Evolutionary conservation across 2,113 vertebrate genomes (phyloP), one percentile per base, ranked within the genome.

Genomic region (Mustela lutreola): DNA sequence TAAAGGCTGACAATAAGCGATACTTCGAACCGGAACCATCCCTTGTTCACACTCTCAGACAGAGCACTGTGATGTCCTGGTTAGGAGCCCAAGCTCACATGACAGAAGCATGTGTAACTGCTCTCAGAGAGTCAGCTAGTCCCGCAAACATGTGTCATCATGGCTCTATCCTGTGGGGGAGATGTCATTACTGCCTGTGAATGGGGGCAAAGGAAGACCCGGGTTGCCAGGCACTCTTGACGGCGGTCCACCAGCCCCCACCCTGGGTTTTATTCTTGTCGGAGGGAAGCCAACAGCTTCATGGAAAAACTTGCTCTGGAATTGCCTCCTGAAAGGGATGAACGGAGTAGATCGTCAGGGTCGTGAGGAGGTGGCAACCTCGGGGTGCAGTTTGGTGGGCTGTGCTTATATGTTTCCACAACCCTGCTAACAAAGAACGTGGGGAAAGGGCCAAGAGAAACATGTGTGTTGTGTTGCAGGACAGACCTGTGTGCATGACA

Each of bases 401-500:
- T 31, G 2, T 4, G 9, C 36, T 2, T 3, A 4, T 16, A 5
- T 48, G 11, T 11, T 42, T 28, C 78, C 53, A 21, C 10, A 50
- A 0, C 31, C 53, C n/a, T 36, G 11, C 18, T 12, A 21, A 71
- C 5, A 10, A 10, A 65, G 48, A 42, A 31, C 10, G 18, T 11
- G 33, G 26, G 22, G 26, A 33, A 56, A 60, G 21, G 26, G 11
- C 33, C 39, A 7, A 79, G 56, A 39, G 70, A 56, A 62, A 70
- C 24, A 18, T 1, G 7, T 2, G 6, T 18, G 9, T 22, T 5
- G 10, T 2, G 4, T 33, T 7, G 3, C 45, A 62, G 26, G 45
- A 45, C 6, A 71, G 70, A 79, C 45, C n/a, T 48, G 45, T 12
- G 28, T 48, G 50, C 28, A 39, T 16, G n/a, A 18, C 16, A 5